Base-by-base conservation (phyloP, 2,113 vertebrate genomes). In the Periophthalmodon schlosseri region DNA sequence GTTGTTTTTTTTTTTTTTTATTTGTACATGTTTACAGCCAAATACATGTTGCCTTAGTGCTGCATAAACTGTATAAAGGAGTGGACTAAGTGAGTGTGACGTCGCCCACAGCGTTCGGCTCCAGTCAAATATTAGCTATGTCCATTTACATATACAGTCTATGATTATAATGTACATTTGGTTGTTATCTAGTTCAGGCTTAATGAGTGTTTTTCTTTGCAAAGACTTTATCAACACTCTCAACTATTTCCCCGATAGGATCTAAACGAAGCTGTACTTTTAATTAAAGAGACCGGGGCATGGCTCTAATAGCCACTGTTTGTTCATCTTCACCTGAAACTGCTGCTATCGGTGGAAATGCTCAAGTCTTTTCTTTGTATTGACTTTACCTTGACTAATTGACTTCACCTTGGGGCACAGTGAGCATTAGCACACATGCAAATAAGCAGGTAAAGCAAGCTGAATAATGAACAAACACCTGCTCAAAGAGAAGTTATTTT, bases 191-290 rank as follows among this genome's bases (percentile, higher is more conserved):
- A 11, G 2, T 44, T 44, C 39, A 44, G 39, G 4, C 12, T 49
- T 4, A 58, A 23, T 24, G 8, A 33, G 6, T 15, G 33, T 11
- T 65, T 39, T 34, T 39, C 7, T 39, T n/a, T 65, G 34, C n/a
- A 50, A 14, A 60, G 9, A 52, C 33, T 50, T 74, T 23, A 78
- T 78, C 4, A 66, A 69, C 65, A 18, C 57, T 18, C 23, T 63
- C 72, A 23, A 63, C 54, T 69, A 34, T 81, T 76, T 86, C 78
- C 76, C 75, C 54, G 82, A 83, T 79, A 81, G 54, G 56, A 83
- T 87, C 77, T 84, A 86, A 87, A 88, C 84, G 72, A 85, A 79
- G 66, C 74, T 66, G n/a, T 15, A 33, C 68, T 77, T 86, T 78
- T 86, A 88, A 88, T 87, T 88, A 85, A 84, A 84, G 14, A 64